Conservation (phyloP, 2,797 vertebrate genomes). For the Alauda arvensis region DNA sequence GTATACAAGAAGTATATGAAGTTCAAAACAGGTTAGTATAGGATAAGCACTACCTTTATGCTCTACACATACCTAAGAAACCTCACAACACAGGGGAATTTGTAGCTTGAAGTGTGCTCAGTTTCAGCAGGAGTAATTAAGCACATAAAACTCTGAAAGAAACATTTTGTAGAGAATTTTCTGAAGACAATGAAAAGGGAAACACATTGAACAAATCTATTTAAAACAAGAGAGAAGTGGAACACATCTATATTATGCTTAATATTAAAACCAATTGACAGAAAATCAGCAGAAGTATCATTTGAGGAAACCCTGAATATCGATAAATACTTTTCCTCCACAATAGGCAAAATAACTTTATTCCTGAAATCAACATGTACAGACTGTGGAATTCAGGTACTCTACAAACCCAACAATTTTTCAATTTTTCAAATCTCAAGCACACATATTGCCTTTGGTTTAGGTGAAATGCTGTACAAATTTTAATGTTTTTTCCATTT, state of each 20-base stretch:
- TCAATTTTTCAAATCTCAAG: not conserved
- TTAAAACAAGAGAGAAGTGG: not conserved
- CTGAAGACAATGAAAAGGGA: not conserved
- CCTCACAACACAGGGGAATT: not conserved
- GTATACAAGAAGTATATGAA: not conserved
- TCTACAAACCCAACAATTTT: not conserved
- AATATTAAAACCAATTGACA: not conserved
- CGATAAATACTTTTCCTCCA: not conserved
- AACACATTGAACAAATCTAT: not conserved
- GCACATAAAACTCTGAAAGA: not conserved
- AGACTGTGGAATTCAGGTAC: not conserved
- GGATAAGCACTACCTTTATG: not conserved
- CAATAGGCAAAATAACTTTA: not conserved
- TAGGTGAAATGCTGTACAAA: not conserved
- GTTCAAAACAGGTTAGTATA: not conserved
- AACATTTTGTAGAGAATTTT: not conserved
- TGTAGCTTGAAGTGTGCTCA: not conserved
- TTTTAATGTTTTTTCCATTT: slow-evolving; percentile 15
- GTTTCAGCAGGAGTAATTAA: not conserved
- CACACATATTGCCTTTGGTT: not conserved
- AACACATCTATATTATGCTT: not conserved
- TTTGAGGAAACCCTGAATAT: not conserved
- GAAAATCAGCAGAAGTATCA: not conserved
- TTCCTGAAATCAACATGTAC: not conserved
- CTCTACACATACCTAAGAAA: not conserved